These are phyloP conservation scores for Morpho achilles DNA, from an alignment of 2,888 invertebrate species.

Conservation along the genomic window DNA sequence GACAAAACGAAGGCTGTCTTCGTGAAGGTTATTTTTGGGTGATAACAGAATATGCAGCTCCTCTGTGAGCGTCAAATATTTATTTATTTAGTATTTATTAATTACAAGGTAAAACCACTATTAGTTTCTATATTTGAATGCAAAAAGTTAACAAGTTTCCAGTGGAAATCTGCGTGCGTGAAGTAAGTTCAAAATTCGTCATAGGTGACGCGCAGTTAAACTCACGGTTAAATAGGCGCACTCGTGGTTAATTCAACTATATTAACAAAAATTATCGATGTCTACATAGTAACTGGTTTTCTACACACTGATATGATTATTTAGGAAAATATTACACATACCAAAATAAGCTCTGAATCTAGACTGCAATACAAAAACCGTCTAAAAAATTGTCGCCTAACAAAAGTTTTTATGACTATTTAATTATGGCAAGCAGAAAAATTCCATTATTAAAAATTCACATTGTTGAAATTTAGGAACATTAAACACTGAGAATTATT, in stretches of 20 bases:
- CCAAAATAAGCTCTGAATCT: slow-evolving; percentile 32
- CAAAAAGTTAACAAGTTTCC: too few species aligned
- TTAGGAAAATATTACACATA: slow-evolving; percentile 18
- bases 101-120: too few species aligned
- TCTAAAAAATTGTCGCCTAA: slow-evolving; percentile 30
- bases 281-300: slow-evolving; percentile 18
- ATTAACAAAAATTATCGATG: slow-evolving; percentile 19
- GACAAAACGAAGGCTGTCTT: too few species aligned
- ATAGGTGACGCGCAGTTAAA: background rate
- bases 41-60: too few species aligned
- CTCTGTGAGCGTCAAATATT: too few species aligned
- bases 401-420: slow-evolving; percentile 49
- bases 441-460: slow-evolving; percentile 59
- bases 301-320: slow-evolving; percentile 26
- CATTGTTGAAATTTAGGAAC: slow-evolving; percentile 76
- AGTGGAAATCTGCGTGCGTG: too few species aligned
- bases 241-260: slow-evolving; percentile 10
- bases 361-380: slow-evolving; percentile 32
- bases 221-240: background rate
- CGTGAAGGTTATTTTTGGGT: too few species aligned
- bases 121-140: too few species aligned
- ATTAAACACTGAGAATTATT: slow-evolving; percentile 76
- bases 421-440: slow-evolving; percentile 67
- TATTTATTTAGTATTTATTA: too few species aligned
- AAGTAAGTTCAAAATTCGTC: too few species aligned